Conservation (phyloP, 2,113 vertebrate genomes). For the Cheilinus undulatus region DNA sequence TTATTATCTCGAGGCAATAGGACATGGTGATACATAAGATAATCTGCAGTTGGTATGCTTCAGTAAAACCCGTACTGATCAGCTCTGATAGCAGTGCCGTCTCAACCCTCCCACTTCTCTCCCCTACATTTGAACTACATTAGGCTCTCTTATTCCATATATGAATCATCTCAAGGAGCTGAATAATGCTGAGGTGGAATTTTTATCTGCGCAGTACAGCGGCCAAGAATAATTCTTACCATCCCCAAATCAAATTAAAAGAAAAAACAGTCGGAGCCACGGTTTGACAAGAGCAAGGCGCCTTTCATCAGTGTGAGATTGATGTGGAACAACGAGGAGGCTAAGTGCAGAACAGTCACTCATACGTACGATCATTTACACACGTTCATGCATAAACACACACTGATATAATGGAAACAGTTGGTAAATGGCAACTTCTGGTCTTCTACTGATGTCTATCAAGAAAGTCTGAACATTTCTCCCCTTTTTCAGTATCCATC, state of each 20-base stretch:
- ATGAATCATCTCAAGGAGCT: slow-evolving; percentile 49
- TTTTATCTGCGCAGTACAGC: slow-evolving; percentile 44
- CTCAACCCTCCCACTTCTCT: slow-evolving; percentile 34
- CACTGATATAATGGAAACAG: slow-evolving; percentile 78
- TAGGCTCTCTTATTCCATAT: slow-evolving; percentile 47
- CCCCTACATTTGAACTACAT: slow-evolving; percentile 9
- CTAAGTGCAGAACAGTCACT: slow-evolving; percentile 72
- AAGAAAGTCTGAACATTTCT: slow-evolving; percentile 58
- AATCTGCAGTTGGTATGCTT: slow-evolving; percentile 59
- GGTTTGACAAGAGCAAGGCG: slow-evolving; percentile 76
- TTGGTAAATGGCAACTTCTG: slow-evolving; percentile 55
- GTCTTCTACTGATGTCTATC: slow-evolving; percentile 65
- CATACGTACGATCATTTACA: slow-evolving; percentile 57
- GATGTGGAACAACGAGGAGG: slow-evolving; percentile 74
- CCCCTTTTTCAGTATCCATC: slow-evolving; percentile 64
- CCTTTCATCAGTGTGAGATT: slow-evolving; percentile 77
- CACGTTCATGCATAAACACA: slow-evolving; percentile 55
- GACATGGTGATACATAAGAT: slow-evolving; percentile 48
- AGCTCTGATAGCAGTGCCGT: slow-evolving; percentile 51
- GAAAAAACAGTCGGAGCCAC: slow-evolving; percentile 61
- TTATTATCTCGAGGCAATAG: slow-evolving; percentile 53
- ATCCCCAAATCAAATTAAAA: slow-evolving; percentile 76
- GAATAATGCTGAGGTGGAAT: slow-evolving; percentile 56
- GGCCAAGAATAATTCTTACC: slow-evolving; percentile 66
- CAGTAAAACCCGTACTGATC: slow-evolving; percentile 50